phyloP scores from a whole-genome alignment of 2,797 vertebrate genomes.

The Syndactyla subalaris region DNA sequence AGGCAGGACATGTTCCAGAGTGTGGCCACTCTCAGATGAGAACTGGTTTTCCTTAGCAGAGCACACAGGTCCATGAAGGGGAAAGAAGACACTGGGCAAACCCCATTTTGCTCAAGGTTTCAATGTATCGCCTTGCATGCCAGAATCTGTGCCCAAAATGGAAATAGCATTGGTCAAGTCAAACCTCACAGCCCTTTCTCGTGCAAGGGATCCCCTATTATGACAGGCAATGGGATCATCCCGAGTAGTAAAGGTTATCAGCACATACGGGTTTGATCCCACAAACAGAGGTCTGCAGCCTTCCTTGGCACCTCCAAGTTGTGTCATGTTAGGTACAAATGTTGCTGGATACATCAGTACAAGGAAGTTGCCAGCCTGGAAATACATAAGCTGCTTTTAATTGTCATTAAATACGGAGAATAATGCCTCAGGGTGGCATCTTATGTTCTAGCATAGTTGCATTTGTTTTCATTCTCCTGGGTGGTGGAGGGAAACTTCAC shows the following conservation, averaged over 20 bases:
- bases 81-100: neutral
- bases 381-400: neutral
- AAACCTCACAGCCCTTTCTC: neutral
- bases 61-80: neutral
- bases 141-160: neutral
- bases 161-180: neutral
- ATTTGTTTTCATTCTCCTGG: neutral
- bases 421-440: neutral
- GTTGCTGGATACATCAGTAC: neutral
- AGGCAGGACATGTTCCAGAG: neutral
- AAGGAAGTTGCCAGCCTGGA: neutral
- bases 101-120: neutral
- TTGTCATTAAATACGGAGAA: neutral
- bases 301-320: neutral
- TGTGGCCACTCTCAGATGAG: neutral
- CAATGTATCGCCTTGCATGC: accelerated
- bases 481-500: neutral
- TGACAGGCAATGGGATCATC: neutral
- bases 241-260: neutral
- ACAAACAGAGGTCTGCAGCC: neutral
- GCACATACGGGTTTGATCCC: neutral
- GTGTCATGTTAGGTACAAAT: neutral
- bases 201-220: neutral
- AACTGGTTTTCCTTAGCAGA: neutral
- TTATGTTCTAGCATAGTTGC: neutral